A percentile compares a stretch with the other conserved stretches of the same genome.
phyloP scores from a whole-genome alignment of 2,113 vertebrate species.

The Bolborhynchus lineola region DNA sequence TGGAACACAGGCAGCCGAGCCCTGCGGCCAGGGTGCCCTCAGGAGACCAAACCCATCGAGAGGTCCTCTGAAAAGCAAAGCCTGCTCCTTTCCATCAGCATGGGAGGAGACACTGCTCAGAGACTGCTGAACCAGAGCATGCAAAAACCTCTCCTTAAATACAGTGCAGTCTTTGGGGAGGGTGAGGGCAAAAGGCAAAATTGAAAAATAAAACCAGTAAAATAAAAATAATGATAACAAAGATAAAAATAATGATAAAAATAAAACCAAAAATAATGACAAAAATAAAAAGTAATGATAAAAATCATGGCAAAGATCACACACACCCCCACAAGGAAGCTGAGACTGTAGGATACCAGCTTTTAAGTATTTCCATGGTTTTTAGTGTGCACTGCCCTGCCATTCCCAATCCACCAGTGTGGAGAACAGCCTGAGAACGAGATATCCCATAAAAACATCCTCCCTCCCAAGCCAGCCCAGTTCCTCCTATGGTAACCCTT shows the following conservation, averaged over 20 bases:
- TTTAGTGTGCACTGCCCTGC: neutral
- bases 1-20: neutral
- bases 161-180: neutral
- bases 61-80: neutral
- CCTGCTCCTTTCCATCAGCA: neutral
- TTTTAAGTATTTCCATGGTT: neutral
- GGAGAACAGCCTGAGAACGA: rapidly evolving
- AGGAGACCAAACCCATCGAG: neutral
- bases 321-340: neutral
- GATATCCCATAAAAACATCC: neutral
- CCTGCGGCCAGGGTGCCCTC: rapidly evolving
- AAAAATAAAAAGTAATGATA: neutral
- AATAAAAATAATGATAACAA: neutral
- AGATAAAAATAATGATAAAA: neutral
- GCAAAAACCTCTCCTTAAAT: neutral
- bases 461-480: neutral
- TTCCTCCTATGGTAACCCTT: neutral
- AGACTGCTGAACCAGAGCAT: neutral
- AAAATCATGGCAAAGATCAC: neutral
- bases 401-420: rapidly evolving
- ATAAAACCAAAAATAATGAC: no score
- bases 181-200: neutral
- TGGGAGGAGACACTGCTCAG: neutral
- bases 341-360: neutral
- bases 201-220: neutral